These are phyloP conservation scores for Drosophila malerkotliana DNA, from an alignment of 1,140 invertebrate genomes.

Conservation along the genomic window DNA sequence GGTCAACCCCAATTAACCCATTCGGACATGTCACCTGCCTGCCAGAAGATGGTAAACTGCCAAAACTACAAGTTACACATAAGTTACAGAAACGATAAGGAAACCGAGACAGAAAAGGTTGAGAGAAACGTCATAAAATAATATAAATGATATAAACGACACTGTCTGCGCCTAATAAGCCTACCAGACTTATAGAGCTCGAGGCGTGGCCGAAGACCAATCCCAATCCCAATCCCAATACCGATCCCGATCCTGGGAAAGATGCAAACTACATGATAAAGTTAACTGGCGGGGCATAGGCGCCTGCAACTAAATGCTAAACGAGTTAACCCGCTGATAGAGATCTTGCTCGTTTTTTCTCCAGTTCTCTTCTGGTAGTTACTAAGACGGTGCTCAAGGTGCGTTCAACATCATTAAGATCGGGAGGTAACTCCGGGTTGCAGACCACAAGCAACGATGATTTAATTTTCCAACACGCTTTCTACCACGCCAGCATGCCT, in stretches of 20 bases:
- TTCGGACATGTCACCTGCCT: slow-evolving; percentile 66
- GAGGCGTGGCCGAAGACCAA: slow-evolving; percentile 28
- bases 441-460: slow-evolving; percentile 71
- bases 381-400: slow-evolving; percentile 72
- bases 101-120: slow-evolving; percentile 16
- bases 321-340: slow-evolving; percentile 83
- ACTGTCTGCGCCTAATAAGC: slow-evolving; percentile 80
- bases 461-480: slow-evolving; percentile 83
- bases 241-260: slow-evolving; percentile 66
- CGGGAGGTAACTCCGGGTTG: slow-evolving; percentile 23
- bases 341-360: slow-evolving; percentile 60
- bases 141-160: slow-evolving; percentile 83
- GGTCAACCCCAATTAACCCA: slow-evolving; percentile 74
- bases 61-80: slow-evolving; percentile 68
- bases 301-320: slow-evolving; percentile 83
- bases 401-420: slow-evolving; percentile 72
- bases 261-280: slow-evolving; percentile 75
- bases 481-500: slow-evolving; percentile 71
- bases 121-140: slow-evolving; percentile 70
- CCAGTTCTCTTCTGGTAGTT: slow-evolving; percentile 36
- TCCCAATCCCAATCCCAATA: slow-evolving; percentile 23
- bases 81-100: slow-evolving; percentile 18
- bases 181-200: slow-evolving; percentile 2
- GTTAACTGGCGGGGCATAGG: slow-evolving; percentile 46
- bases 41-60: slow-evolving; percentile 19